These are phyloP conservation scores for Arrhopalites spinosus DNA, from an alignment of 2,888 invertebrate genomes.

Conservation along the genomic window DNA sequence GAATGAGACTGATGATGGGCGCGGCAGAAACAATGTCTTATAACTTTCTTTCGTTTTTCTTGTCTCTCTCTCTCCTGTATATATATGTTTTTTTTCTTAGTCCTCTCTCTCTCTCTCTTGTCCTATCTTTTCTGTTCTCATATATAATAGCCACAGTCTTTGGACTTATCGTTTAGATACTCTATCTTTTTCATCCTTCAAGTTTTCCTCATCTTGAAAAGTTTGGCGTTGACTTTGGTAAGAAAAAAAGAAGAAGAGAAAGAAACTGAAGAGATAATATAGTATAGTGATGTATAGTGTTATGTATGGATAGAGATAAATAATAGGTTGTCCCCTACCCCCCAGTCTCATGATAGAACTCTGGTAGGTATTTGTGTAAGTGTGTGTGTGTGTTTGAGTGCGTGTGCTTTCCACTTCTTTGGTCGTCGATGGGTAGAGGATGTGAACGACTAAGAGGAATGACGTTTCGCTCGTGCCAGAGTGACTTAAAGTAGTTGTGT, in stretches of 20 bases:
- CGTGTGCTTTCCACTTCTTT: background rate
- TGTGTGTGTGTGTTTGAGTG: background rate
- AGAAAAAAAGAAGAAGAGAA: background rate
- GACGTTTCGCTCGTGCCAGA: background rate
- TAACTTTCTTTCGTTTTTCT: background rate
- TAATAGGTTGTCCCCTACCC: conserved; percentile 2
- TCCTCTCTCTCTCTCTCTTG: background rate
- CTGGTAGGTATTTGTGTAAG: background rate
- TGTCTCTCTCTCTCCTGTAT: background rate
- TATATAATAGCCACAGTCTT: background rate
- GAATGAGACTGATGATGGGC: conserved; percentile 17
- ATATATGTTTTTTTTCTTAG: background rate
- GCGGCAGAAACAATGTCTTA: conserved; percentile 7
- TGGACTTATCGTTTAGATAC: conserved; percentile 1
- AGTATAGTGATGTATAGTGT: background rate
- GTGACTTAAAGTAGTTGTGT: conserved; percentile 16
- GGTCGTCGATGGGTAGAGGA: background rate
- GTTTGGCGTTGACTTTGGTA: background rate
- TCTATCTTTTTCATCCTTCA: conserved; percentile 4
- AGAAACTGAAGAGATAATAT: background rate
- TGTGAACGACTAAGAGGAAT: background rate
- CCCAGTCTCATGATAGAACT: background rate
- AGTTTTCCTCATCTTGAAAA: background rate
- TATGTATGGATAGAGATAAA: background rate
- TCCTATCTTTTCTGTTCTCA: background rate